These are phyloP conservation scores for Caprella mutica DNA, from an alignment of 2,888 invertebrate genomes.

Conservation along the genomic window DNA sequence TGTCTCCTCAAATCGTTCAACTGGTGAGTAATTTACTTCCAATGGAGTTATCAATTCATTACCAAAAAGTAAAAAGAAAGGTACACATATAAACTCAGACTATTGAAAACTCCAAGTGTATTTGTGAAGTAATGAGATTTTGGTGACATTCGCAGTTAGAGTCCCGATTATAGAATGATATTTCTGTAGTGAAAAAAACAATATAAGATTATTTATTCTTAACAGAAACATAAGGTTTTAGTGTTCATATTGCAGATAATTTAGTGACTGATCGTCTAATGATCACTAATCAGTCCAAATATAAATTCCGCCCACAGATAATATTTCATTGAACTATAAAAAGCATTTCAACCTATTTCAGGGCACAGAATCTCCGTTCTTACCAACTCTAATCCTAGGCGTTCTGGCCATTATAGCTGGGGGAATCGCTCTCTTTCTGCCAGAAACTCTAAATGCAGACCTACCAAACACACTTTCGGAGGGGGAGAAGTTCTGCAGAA, in stretches of 20 bases:
- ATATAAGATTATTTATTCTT: no score
- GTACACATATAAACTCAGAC: no score
- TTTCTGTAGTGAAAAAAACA: no score
- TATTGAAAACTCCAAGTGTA: no score
- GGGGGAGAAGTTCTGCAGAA: slow-evolving; percentile 53
- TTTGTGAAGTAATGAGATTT: no score
- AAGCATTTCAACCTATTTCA: neutral
- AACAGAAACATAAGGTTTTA: no score
- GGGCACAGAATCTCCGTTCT: slow-evolving; percentile 40
- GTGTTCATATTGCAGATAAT: no score
- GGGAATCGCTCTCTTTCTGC: slow-evolving; percentile 58
- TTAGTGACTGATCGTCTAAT: no score
- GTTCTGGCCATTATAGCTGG: slow-evolving; percentile 61
- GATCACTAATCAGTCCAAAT: no score
- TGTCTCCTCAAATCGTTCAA: slow-evolving; percentile 82
- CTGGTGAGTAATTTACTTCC: slow-evolving; percentile 51
- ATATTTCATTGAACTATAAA: neutral
- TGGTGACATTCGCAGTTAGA: no score
- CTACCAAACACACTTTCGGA: slow-evolving; percentile 71
- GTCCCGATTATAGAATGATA: no score
- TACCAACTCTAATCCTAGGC: slow-evolving; percentile 71
- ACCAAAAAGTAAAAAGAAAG: neutral
- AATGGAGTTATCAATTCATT: neutral
- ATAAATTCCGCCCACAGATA: neutral
- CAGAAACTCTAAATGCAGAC: slow-evolving; percentile 65